A percentile compares a stretch with the other conserved stretches of the same genome.
Conservation (phyloP, 2,113 vertebrate species). For the Thamnophis sirtalis region DNA sequence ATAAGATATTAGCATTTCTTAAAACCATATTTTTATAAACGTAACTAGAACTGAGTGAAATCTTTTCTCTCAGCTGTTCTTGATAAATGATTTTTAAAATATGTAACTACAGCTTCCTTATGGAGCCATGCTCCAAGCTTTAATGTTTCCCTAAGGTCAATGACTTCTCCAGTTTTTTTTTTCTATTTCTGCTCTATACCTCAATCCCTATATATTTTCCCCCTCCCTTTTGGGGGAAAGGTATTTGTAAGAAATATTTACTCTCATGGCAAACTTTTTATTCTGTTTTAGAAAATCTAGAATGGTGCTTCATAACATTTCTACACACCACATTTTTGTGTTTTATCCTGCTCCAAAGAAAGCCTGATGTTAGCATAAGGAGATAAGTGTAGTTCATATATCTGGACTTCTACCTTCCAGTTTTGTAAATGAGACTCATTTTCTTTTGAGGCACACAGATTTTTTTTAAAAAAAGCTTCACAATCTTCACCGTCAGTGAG, state of each 20-base stretch:
- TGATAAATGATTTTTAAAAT: background rate
- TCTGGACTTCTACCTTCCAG: background rate
- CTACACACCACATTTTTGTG: background rate
- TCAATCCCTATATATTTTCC: background rate
- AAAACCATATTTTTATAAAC: background rate
- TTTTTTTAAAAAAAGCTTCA: background rate
- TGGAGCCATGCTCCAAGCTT: background rate
- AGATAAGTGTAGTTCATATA: background rate
- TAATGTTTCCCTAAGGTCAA: background rate
- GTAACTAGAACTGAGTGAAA: background rate
- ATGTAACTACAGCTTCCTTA: background rate
- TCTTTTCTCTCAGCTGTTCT: background rate
- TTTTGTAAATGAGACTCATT: background rate
- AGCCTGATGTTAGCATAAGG: background rate
- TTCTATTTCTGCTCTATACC: background rate
- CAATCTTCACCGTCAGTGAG: background rate
- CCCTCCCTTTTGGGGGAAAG: background rate
- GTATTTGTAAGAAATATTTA: background rate
- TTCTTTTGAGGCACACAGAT: background rate
- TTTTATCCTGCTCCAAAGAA: background rate
- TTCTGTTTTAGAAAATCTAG: background rate
- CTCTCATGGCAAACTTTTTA: background rate
- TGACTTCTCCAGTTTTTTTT: background rate
- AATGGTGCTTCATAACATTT: background rate
- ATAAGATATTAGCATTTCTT: background rate